Evolutionary conservation across 1,140 invertebrate species (phyloP), one percentile per base, ranked within the genome.

Genomic region (Sinonovacula constricta): DNA sequence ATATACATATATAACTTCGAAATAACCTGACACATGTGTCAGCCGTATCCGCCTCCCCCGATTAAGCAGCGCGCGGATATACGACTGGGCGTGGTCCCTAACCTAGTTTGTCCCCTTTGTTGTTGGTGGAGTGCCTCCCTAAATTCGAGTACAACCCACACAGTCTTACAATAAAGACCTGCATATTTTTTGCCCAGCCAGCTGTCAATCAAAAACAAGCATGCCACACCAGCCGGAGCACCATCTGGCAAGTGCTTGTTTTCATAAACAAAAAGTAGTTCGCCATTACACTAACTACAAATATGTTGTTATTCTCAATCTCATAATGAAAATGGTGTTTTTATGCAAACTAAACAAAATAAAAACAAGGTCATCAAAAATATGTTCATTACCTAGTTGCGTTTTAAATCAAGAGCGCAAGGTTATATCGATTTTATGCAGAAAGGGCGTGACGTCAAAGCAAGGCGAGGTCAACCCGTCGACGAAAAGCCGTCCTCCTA

Each of bases 91-190:
- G 72, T 76, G 72, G 45, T 63, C 39, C 72, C 4, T 67, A 39
- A 51, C 72, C 72, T 51, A 59, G 30, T 76, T 66, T 39, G 18
- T 45, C 51, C 62, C 62, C 72, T 56, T 33, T 33, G 72, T 28
- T 53, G 33, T 62, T 63, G 63, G 57, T 45, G 60, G 70, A 56
- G 57, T 74, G 28, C 49, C 72, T 51, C 54, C 67, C 62, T 63
- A 49, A 76, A 76, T 56, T 67, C 67, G 39, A 76, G 72, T 65
- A 76, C 72, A 76, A 76, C 72, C 72, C 72, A 66, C 72, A 66
- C 49, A 28, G 49, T 53, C 62, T 31, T 18, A 51, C 28, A 63
- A 75, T 39, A 30, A 30, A 30, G 54, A 31, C 39, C 7, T 45
- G 45, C 39, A 60, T 36, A 66, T 76, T 56, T 59, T 54, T 33